Conservation (phyloP, 2,888 invertebrate genomes). For the Unio pictorum region DNA sequence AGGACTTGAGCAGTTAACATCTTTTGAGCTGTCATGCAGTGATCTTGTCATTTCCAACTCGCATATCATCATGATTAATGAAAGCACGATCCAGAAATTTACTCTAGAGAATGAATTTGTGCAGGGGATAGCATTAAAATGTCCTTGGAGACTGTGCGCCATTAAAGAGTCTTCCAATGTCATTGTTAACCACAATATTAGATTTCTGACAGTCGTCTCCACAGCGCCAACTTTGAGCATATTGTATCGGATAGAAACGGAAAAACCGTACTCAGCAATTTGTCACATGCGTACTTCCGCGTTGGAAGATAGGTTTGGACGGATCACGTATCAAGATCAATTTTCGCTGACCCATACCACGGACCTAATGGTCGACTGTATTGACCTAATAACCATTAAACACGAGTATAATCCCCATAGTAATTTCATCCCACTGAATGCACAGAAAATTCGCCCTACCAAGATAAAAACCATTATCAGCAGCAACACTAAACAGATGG, state of each 20-base stretch:
- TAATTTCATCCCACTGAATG: constrained; percentile 27
- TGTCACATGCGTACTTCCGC: constrained; percentile 35
- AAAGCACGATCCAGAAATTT: constrained; percentile 28
- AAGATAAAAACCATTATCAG: constrained; percentile 20
- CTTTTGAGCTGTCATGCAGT: constrained; percentile 35
- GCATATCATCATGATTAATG: constrained; percentile 25
- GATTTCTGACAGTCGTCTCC: constrained; percentile 28
- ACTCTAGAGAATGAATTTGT: constrained; percentile 27
- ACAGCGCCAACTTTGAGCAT: constrained; percentile 20
- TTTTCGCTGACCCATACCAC: constrained; percentile 36
- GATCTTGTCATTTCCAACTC: constrained; percentile 24
- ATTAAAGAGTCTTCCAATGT: constrained; percentile 24
- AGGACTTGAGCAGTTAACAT: constrained; percentile 23
- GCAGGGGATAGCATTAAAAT: constrained; percentile 21
- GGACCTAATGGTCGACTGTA: constrained; percentile 29
- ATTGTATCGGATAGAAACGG: constrained; percentile 34
- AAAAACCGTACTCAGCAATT: constrained; percentile 37
- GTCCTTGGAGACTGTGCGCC: constrained; percentile 33
- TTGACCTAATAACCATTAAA: constrained; percentile 27
- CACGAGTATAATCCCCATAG: constrained; percentile 36
- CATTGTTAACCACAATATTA: constrained; percentile 33
- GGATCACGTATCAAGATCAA: constrained; percentile 28
- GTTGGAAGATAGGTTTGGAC: constrained; percentile 32
- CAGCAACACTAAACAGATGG: constrained; percentile 29
- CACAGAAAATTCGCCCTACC: constrained; percentile 18